Evolutionary conservation across 2,797 vertebrate species (phyloP).

Genomic region (Knipowitschia caucasica): DNA sequence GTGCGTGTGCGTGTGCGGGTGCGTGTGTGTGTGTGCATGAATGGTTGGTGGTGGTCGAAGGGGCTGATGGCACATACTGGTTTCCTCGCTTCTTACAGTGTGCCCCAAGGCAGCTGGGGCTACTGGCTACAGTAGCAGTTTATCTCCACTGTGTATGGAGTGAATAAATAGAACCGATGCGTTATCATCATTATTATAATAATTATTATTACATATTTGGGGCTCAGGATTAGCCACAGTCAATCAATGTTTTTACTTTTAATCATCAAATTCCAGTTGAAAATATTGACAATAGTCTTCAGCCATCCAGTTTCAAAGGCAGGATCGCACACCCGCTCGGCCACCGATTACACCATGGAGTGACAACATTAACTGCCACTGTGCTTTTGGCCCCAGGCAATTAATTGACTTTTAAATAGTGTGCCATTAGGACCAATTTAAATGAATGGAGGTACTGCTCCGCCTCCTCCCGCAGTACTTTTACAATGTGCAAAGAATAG

Average conservation of each 20-base stretch:
- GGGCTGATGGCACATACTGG: too few relatives aligned
- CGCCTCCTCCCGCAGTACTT: slow-evolving; percentile 44
- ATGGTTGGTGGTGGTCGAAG: too few relatives aligned
- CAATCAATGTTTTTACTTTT: not conserved
- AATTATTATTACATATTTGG: too few relatives aligned
- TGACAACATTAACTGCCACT: slow-evolving; percentile 65
- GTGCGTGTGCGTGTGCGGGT: too few relatives aligned
- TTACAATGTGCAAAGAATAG: slow-evolving; percentile 29
- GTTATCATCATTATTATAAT: too few relatives aligned
- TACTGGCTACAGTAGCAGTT: too few relatives aligned
- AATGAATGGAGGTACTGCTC: slow-evolving; percentile 61
- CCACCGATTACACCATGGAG: slow-evolving; percentile 56
- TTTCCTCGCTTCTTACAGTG: too few relatives aligned
- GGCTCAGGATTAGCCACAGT: not conserved
- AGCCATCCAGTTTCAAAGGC: slow-evolving; percentile 30
- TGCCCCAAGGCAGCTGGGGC: too few relatives aligned
- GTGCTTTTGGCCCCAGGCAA: slow-evolving; percentile 63
- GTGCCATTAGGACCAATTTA: slow-evolving; percentile 69
- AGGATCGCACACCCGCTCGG: slow-evolving; percentile 33
- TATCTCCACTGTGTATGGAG: too few relatives aligned
- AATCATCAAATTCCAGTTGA: not conserved
- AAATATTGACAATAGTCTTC: not conserved
- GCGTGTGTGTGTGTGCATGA: too few relatives aligned
- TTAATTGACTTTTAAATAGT: slow-evolving; percentile 72
- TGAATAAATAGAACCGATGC: too few relatives aligned